phyloP scores from a whole-genome alignment of 2,113 vertebrate genomes.

The Grammomys surdaster region DNA sequence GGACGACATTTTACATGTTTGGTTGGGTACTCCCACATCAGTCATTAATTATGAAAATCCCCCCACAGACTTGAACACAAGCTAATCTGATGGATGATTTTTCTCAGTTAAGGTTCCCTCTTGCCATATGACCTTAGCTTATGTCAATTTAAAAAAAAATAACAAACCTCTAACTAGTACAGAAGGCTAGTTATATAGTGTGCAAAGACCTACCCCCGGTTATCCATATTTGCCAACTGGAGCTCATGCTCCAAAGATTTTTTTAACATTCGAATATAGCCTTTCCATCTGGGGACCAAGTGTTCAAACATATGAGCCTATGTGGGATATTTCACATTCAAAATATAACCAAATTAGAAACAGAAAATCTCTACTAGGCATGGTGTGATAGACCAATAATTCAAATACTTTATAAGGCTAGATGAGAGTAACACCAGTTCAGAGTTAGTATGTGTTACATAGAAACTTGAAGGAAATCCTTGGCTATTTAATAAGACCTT shows the following conservation, averaged over 20 bases:
- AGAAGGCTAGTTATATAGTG: background rate
- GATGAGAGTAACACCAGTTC: background rate
- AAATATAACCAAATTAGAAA: background rate
- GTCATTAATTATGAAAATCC: background rate
- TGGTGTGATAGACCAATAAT: background rate
- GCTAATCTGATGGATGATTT: background rate
- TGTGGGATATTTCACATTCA: background rate
- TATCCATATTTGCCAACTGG: background rate
- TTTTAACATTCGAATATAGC: background rate
- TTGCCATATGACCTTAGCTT: background rate
- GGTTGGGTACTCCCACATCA: no score
- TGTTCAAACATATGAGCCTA: background rate
- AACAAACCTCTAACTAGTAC: background rate
- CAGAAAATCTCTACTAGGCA: background rate
- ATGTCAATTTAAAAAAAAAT: background rate
- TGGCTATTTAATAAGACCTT: background rate
- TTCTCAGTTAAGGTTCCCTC: background rate
- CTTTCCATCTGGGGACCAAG: background rate
- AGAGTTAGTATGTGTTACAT: background rate
- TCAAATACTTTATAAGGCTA: background rate
- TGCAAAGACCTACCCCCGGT: background rate
- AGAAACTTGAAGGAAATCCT: background rate
- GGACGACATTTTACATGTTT: background rate
- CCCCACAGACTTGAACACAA: background rate
- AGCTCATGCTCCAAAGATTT: background rate